Evolutionary conservation across 2,113 vertebrate species (phyloP).

Genomic region (Dolichotis patagonum): DNA sequence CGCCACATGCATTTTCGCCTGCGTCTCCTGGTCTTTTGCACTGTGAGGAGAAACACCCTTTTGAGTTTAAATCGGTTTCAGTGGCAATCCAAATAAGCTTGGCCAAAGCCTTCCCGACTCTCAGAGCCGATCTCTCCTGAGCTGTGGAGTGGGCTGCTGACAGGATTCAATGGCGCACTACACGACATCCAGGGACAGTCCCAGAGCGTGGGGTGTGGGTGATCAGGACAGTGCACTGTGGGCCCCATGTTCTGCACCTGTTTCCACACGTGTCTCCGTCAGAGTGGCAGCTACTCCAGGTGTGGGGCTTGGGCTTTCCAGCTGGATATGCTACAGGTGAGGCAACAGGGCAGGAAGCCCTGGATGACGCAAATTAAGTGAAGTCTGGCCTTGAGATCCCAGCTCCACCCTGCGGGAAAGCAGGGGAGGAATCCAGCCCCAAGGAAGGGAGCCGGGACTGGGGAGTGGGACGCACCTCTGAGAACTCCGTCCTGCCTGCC

Average conservation of each 20-base stretch:
- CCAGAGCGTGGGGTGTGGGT: not conserved
- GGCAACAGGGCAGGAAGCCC: not conserved
- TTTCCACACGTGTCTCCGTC: fast-evolving
- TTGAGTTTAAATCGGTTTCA: not conserved
- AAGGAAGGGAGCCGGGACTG: not conserved
- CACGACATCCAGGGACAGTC: not conserved
- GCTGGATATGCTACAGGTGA: fast-evolving
- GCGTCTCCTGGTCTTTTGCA: too few species aligned
- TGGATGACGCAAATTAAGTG: fast-evolving
- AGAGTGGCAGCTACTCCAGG: fast-evolving
- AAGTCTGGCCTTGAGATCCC: not conserved
- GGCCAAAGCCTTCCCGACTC: not conserved
- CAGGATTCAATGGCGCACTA: fast-evolving
- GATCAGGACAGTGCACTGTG: fast-evolving
- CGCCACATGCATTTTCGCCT: not conserved
- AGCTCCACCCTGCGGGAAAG: not conserved
- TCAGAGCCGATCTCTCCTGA: not conserved
- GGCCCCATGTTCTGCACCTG: not conserved
- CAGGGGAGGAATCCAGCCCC: not conserved
- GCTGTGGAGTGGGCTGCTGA: not conserved
- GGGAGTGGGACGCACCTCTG: fast-evolving
- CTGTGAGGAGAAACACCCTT: too few species aligned
- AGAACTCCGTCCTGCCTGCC: not conserved
- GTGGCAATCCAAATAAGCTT: not conserved
- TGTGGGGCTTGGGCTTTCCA: not conserved